Conservation (phyloP, 2,797 vertebrate species). For the Chiroxiphia lanceolata region DNA sequence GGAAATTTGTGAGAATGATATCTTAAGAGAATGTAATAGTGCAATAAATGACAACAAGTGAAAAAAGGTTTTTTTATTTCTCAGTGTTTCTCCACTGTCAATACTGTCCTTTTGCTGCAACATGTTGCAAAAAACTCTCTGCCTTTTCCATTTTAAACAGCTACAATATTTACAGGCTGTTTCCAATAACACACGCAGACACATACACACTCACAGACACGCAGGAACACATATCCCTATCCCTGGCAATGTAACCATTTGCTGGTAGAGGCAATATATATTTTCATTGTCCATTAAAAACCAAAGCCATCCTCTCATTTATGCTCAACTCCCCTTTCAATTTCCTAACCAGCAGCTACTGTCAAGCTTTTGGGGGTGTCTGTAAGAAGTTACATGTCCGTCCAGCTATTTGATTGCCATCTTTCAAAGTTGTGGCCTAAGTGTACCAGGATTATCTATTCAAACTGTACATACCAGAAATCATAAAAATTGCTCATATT, state of each 20-base stretch:
- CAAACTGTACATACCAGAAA: conserved; percentile 47
- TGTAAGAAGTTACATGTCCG: not conserved
- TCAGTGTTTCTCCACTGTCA: conserved; percentile 79
- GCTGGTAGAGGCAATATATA: conserved; percentile 74
- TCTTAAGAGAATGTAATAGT: not conserved
- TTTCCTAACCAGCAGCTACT: conserved; percentile 55
- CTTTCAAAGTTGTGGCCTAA: not conserved
- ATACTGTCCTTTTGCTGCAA: conserved; percentile 79
- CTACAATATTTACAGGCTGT: conserved; percentile 82
- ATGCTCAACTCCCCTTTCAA: not conserved
- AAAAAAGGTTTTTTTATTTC: conserved; percentile 78
- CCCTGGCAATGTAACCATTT: conserved; percentile 71
- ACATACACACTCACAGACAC: conserved; percentile 68
- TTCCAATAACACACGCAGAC: conserved; percentile 72
- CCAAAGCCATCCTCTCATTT: not conserved
- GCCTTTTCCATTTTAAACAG: conserved; percentile 78
- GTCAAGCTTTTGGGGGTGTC: not conserved
- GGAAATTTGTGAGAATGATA: not conserved
- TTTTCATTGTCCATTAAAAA: conserved; percentile 62
- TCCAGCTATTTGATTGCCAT: conserved; percentile 4
- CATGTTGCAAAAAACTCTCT: conserved; percentile 72
- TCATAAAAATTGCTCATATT: conserved; percentile 21
- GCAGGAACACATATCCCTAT: conserved; percentile 62
- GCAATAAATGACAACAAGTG: conserved; percentile 74
- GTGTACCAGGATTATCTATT: conserved; percentile 37